Evolutionary conservation across 2,888 invertebrate genomes (phyloP).

Genomic region (Willowsia nigromaculata): DNA sequence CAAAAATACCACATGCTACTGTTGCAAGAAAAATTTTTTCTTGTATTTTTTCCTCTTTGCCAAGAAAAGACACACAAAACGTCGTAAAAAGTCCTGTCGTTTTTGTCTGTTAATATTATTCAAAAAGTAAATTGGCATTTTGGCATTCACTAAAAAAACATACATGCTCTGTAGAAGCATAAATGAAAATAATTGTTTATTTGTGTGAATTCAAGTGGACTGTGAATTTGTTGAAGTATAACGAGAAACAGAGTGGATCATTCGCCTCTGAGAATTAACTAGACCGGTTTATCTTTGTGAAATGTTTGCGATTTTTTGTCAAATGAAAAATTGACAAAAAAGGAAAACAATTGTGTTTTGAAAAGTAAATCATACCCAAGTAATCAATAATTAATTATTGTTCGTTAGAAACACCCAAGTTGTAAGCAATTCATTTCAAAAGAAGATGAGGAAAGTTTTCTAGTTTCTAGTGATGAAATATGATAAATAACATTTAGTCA

Average conservation of each 20-base stretch:
- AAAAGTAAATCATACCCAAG: too few species aligned
- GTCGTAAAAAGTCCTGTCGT: not conserved
- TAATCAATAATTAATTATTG: too few species aligned
- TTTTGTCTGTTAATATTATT: not conserved
- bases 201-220: slow-evolving; percentile 1
- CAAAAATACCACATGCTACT: not conserved
- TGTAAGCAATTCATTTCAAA: not conserved
- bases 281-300: too few species aligned
- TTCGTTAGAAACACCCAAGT: not conserved
- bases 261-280: too few species aligned
- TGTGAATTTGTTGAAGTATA: not conserved
- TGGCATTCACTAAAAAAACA: not conserved
- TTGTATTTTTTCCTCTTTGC: not conserved
- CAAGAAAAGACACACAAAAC: not conserved
- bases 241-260: not conserved
- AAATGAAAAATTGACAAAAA: too few species aligned
- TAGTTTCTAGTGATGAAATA: not conserved
- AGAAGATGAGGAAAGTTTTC: not conserved
- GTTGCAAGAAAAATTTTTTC: not conserved
- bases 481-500: not conserved
- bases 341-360: too few species aligned
- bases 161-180: not conserved
- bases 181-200: not conserved
- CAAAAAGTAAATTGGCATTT: slow-evolving; percentile 20
- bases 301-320: too few species aligned